Evolutionary conservation across 2,797 vertebrate species (phyloP).

Genomic region (Chanos chanos): DNA sequence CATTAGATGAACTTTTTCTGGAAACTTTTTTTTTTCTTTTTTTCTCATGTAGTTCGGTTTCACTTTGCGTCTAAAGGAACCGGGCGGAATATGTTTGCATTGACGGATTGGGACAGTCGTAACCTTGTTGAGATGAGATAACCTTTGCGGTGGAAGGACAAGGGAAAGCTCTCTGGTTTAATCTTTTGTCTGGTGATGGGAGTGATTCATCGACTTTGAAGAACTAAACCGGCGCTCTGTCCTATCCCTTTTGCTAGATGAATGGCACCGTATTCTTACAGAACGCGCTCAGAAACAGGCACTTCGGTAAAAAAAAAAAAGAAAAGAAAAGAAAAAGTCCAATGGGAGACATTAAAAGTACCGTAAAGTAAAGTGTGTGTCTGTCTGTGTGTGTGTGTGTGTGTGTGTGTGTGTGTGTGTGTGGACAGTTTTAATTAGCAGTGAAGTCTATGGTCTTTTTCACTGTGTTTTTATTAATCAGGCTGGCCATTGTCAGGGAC

Average conservation of each 20-base stretch:
- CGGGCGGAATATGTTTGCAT: background rate
- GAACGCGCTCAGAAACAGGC: too few species aligned
- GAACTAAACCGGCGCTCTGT: constrained; percentile 38
- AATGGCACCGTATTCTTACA: constrained; percentile 48
- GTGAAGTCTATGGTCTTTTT: too few species aligned
- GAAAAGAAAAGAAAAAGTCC: too few species aligned
- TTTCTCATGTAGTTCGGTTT: too few species aligned
- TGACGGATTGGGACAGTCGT: constrained; percentile 16
- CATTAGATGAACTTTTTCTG: too few species aligned
- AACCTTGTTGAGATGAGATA: constrained; percentile 2
- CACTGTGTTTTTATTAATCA: too few species aligned
- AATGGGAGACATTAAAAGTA: constrained; percentile 28
- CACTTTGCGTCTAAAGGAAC: too few species aligned
- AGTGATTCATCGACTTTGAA: constrained; percentile 55
- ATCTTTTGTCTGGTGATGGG: constrained; percentile 43
- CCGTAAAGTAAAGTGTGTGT: background rate
- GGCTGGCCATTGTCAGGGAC: too few species aligned
- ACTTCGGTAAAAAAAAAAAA: constrained; percentile 17
- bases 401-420: background rate
- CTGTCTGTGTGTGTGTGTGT: constrained; percentile 12
- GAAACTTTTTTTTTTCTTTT: too few species aligned
- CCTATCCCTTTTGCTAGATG: constrained; percentile 36
- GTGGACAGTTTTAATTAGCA: too few species aligned
- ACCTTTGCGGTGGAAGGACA: constrained; percentile 17
- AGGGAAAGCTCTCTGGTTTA: constrained; percentile 30